A percentile compares a stretch with the other conserved stretches of the same genome.
Conservation (phyloP, 2,113 vertebrate species). For the Atrichornis clamosus region DNA sequence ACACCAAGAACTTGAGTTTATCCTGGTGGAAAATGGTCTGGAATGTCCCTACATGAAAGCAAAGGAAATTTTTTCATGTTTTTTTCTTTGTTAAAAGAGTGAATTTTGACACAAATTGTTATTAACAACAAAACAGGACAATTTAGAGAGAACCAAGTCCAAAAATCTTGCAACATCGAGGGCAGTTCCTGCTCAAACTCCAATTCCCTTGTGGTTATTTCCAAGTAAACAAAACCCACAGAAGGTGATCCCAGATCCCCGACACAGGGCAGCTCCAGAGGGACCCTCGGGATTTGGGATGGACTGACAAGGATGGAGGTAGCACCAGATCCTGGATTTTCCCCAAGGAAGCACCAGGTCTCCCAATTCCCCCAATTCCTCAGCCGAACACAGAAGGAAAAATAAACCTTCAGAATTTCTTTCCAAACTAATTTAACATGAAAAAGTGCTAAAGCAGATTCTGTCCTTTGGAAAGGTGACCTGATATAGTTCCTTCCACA, state of each 20-base stretch:
- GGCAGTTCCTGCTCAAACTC: not conserved
- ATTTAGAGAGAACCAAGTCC: not conserved
- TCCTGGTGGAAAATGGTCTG: not conserved
- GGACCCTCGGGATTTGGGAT: not conserved
- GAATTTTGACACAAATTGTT: not conserved
- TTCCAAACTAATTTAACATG: not conserved
- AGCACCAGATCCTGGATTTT: no score
- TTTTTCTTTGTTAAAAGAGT: not conserved
- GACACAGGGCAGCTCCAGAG: not conserved
- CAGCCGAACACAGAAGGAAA: rapidly evolving
- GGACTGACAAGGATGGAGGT: not conserved
- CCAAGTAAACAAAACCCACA: not conserved
- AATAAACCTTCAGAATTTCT: rapidly evolving
- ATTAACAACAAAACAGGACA: not conserved
- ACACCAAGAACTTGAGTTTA: not conserved
- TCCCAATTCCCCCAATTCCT: not conserved
- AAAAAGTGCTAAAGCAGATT: not conserved
- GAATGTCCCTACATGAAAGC: rapidly evolving
- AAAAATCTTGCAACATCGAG: not conserved
- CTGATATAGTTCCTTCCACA: not conserved
- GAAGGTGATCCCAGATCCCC: not conserved
- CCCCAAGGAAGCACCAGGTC: not conserved
- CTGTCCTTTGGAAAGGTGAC: not conserved
- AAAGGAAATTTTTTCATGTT: not conserved
- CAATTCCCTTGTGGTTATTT: not conserved